These are phyloP conservation scores for Blastomussa wellsi DNA, from an alignment of 92 coral and sea anemone species.

Conservation along the genomic window DNA sequence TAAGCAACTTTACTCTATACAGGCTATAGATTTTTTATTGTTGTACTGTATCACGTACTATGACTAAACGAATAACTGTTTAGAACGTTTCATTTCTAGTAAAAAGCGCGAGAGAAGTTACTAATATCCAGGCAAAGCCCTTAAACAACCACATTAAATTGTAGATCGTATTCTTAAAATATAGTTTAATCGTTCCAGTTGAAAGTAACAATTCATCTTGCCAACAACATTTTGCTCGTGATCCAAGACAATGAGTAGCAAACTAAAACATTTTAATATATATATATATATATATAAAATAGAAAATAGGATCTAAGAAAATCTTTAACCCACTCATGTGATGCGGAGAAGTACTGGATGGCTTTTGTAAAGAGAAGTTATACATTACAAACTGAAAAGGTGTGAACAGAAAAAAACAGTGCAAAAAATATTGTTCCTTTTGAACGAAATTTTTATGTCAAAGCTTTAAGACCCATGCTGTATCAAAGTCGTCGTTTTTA, in stretches of 20 bases:
- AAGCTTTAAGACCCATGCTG: too few relatives aligned
- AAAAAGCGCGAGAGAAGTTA: background rate
- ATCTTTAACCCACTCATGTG: too few relatives aligned
- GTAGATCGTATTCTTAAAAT: background rate
- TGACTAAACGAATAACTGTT: too few relatives aligned
- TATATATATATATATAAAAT: background rate
- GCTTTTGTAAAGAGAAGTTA: background rate
- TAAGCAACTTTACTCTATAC: background rate
- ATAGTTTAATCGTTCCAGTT: background rate
- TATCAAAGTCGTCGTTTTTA: background rate
- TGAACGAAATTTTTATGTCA: too few relatives aligned
- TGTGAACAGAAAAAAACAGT: background rate
- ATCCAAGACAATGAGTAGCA: background rate
- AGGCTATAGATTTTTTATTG: background rate
- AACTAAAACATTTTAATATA: background rate
- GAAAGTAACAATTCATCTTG: background rate
- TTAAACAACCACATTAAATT: background rate
- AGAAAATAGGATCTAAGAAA: background rate
- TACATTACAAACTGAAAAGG: background rate
- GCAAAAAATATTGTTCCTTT: background rate
- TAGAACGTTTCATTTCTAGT: background rate
- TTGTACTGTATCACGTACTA: too few relatives aligned
- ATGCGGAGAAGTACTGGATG: too few relatives aligned
- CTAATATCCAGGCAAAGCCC: background rate
- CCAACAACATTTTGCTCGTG: background rate